Conservation (phyloP, 1,140 invertebrate species). For the Phortica variegata region DNA sequence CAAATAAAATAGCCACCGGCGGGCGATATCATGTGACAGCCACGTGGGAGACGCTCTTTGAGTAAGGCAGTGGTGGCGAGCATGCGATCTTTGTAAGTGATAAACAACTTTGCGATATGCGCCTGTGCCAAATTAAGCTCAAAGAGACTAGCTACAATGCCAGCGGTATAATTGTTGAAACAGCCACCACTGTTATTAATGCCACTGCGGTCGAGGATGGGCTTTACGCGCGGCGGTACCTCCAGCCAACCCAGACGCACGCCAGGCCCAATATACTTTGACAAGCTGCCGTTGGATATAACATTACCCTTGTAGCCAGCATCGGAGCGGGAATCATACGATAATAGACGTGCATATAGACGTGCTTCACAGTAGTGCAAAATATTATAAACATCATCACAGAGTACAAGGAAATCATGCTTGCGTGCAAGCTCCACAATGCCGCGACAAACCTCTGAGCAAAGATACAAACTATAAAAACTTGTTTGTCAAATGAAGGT, state of each 20-base stretch:
- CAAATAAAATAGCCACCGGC: constrained; percentile 66
- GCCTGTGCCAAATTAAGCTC: constrained; percentile 59
- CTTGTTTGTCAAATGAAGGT: not conserved
- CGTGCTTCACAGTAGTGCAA: constrained; percentile 60
- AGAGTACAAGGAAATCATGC: constrained; percentile 62
- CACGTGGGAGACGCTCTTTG: constrained; percentile 53
- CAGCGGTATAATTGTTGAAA: constrained; percentile 65
- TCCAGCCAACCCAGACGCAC: constrained; percentile 70
- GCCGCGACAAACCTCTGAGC: constrained; percentile 57
- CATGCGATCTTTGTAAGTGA: constrained; percentile 60
- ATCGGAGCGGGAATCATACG: constrained; percentile 60
- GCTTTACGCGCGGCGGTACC: constrained; percentile 58
- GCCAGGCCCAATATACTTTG: constrained; percentile 68
- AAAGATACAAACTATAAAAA: constrained; percentile 7
- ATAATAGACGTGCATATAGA: constrained; percentile 60
- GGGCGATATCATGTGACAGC: constrained; percentile 58
- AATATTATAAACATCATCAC: constrained; percentile 71
- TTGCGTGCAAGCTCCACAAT: constrained; percentile 62
- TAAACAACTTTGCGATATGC: constrained; percentile 57
- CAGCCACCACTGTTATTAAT: constrained; percentile 63
- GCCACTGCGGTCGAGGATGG: constrained; percentile 58
- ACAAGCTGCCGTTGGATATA: constrained; percentile 69
- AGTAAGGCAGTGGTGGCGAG: constrained; percentile 53
- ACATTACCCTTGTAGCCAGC: constrained; percentile 61
- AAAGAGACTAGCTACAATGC: constrained; percentile 61